phyloP scores from a whole-genome alignment of 2,113 vertebrate species.

The Tringa solitaria region DNA sequence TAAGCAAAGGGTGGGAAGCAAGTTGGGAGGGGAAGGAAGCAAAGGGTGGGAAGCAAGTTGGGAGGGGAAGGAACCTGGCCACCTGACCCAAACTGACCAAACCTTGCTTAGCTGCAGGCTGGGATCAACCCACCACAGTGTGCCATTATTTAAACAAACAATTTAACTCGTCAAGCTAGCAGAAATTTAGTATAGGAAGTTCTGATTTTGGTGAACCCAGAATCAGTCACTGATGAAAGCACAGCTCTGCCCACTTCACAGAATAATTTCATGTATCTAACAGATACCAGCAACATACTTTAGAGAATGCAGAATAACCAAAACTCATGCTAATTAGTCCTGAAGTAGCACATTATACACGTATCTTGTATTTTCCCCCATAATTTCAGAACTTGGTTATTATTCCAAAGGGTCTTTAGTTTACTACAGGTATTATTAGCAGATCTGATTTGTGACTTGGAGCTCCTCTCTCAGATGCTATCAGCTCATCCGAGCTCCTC shows the following conservation, averaged over 20 bases:
- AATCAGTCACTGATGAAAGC: not conserved
- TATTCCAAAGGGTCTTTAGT: not conserved
- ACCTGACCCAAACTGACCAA: not conserved
- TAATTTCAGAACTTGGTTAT: not conserved
- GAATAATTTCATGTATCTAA: not conserved
- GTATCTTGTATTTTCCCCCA: not conserved
- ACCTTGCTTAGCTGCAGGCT: not conserved
- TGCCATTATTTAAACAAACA: not conserved
- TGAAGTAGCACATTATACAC: not conserved
- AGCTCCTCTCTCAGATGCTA: not conserved
- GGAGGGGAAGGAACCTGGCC: not conserved
- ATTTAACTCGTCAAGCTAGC: not conserved
- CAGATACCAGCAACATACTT: not conserved
- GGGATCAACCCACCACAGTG: not conserved
- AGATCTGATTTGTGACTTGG: not conserved
- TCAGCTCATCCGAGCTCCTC: too few relatives aligned
- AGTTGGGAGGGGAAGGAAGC: not conserved
- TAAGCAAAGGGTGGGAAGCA: not conserved
- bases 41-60: not conserved
- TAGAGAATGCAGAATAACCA: not conserved
- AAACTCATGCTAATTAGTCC: not conserved
- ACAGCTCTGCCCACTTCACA: rapidly evolving
- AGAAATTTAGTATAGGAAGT: not conserved
- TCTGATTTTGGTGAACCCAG: not conserved
- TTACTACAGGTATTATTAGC: not conserved